Evolutionary conservation across 2,113 vertebrate species (phyloP), one percentile per base, ranked within the genome.

Genomic region (Gymnobelideus leadbeateri): DNA sequence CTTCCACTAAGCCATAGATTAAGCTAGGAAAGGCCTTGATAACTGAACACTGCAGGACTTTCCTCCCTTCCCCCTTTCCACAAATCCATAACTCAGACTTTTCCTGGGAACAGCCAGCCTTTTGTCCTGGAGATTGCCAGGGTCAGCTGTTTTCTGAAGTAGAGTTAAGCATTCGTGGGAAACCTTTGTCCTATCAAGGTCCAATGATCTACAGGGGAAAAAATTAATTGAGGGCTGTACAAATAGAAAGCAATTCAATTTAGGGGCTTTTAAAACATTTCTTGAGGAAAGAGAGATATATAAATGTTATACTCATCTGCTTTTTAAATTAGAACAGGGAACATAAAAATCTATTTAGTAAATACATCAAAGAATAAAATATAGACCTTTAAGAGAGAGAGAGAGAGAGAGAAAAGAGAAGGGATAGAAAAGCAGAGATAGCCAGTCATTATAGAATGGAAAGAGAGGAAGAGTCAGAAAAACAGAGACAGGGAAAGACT

Each of bases 161-260:
- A 54, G 0, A 12, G 47, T 89, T 47, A 91, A 89, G 90, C 23
- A 47, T 28, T 5, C 11, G 7, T 52, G 8, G 37, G 93, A 68
- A 95, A 50, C 31, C 51, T 93, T 31, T 77, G 93, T 92, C 37
- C 53, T 97, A 8, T 93, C 49, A 94, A 96, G 84, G 91, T 7
- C 68, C 54, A 52, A 7, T 55, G 90, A 31, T 89, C 93, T 52
- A 90, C 31, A 94, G 54, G 93, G 61, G 52, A 50, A 89, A 84
- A 97, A 96, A 94, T 97, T 95, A 92, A 19, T 94, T 25, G 51
- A 94, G 31, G 50, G 89, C 91, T 89, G 91, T 93, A 93, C 95
- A 95, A 93, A 31, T 77, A 90, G 96, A 95, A 57, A 49, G 57
- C 53, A 90, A 89, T 52, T 96, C 93, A 92, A 89, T 95, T 53